phyloP scores from a whole-genome alignment of 2,113 vertebrate species.

The Spea multiplicata region DNA sequence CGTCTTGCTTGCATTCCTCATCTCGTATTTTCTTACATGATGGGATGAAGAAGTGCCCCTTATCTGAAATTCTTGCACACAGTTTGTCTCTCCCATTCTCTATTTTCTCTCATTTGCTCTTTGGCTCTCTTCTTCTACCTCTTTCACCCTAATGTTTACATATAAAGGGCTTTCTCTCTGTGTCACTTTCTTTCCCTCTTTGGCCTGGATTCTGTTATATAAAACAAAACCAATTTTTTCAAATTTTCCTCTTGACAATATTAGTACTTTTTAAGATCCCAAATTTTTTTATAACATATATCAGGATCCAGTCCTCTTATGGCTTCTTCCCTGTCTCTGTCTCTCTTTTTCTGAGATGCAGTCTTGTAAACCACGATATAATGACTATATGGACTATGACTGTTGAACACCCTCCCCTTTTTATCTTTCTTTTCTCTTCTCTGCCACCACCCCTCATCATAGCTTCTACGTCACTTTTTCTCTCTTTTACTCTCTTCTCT shows the following conservation, averaged over 20 bases:
- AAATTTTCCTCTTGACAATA: neutral
- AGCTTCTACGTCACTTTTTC: neutral
- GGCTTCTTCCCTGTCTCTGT: neutral
- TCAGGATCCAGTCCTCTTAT: neutral
- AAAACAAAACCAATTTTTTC: neutral
- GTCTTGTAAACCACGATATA: constrained; percentile 17
- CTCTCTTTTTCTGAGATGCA: constrained; percentile 17
- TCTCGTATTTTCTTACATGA: constrained; percentile 46
- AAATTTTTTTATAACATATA: neutral
- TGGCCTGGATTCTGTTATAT: neutral
- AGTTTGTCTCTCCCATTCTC: neutral
- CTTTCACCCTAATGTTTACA: constrained; percentile 50
- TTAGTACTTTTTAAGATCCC: neutral
- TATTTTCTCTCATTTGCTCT: neutral
- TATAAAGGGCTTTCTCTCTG: constrained; percentile 46
- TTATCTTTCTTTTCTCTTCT: constrained; percentile 32
- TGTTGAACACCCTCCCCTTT: constrained; percentile 35
- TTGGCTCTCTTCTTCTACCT: constrained; percentile 44
- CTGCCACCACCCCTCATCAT: neutral
- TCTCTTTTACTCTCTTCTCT: constrained; percentile 3
- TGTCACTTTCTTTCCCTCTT: neutral
- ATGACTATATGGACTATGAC: constrained; percentile 38
- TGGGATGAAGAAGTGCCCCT: constrained; percentile 44
- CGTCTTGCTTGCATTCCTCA: constrained; percentile 44
- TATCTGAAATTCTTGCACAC: constrained; percentile 13